phyloP scores from a whole-genome alignment of 1,140 invertebrate genomes.

The Drosophila sp. region DNA sequence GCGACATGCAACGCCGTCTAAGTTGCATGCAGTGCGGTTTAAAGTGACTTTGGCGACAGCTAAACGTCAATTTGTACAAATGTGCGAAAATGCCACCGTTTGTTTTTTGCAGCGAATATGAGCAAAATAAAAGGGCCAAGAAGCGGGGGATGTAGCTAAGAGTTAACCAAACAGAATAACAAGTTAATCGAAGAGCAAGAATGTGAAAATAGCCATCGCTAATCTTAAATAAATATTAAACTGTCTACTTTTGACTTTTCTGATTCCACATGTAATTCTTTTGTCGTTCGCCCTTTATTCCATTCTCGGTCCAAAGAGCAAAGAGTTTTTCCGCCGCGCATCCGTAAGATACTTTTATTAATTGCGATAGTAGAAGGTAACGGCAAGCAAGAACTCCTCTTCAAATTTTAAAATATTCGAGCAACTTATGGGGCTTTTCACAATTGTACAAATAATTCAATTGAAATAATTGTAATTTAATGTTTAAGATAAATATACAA shows the following conservation, averaged over 20 bases:
- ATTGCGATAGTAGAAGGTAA: too few species aligned
- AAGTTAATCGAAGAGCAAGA: background rate
- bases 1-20: conserved; percentile 10
- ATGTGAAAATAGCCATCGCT: conserved; percentile 17
- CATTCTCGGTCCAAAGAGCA: conserved; percentile 13
- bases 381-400: too few species aligned
- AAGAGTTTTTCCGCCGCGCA: conserved; percentile 58
- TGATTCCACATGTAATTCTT: background rate
- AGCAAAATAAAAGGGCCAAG: conserved; percentile 61
- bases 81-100: conserved; percentile 62
- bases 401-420: too few species aligned
- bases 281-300: conserved; percentile 3
- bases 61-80: conserved; percentile 76
- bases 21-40: conserved; percentile 35
- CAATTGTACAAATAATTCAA: too few species aligned
- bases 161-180: conserved; percentile 2
- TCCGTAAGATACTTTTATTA: conserved; percentile 46
- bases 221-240: conserved; percentile 70
- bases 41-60: conserved; percentile 64
- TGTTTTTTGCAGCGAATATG: conserved; percentile 40
- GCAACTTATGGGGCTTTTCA: too few species aligned
- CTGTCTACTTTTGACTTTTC: conserved; percentile 34
- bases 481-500: too few species aligned
- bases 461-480: too few species aligned
- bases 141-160: background rate